phyloP scores from a whole-genome alignment of 2,888 invertebrate genomes.

The Teinopalpus imperialis region DNA sequence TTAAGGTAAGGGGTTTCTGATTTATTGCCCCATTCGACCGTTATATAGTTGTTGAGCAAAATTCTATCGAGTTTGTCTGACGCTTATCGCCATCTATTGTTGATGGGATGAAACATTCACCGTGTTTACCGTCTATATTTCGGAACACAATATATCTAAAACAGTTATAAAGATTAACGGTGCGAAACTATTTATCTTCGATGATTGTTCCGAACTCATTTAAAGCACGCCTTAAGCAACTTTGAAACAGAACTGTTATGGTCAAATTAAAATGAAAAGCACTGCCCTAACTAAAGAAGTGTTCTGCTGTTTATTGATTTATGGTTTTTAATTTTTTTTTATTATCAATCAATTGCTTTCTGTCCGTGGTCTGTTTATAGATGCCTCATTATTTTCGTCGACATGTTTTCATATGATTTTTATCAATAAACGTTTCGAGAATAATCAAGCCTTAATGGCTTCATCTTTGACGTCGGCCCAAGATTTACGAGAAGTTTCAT shows the following conservation, averaged over 20 bases:
- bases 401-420: constrained; percentile 39
- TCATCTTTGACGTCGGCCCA: constrained; percentile 42
- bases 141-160: background rate
- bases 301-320: background rate
- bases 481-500: constrained; percentile 45
- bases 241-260: background rate
- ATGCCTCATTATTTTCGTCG: constrained; percentile 40
- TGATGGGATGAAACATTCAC: background rate
- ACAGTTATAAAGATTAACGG: constrained; percentile 2
- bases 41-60: too few species aligned
- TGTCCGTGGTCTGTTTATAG: constrained; percentile 45
- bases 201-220: background rate
- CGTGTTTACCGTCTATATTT: background rate
- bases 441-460: constrained; percentile 45
- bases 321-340: too few species aligned
- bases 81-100: background rate
- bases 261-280: background rate
- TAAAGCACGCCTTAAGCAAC: background rate
- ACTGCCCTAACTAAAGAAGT: background rate
- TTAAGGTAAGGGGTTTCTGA: too few species aligned
- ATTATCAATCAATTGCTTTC: constrained; percentile 7
- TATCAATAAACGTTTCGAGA: constrained; percentile 40
- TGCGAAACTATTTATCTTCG: background rate
- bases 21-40: too few species aligned
- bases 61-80: background rate